Percentiles rank a stretch among this genome's conserved stretches.
Evolutionary conservation across 2,888 invertebrate genomes (phyloP).

Genomic region (Yponomeuta cagnagella): DNA sequence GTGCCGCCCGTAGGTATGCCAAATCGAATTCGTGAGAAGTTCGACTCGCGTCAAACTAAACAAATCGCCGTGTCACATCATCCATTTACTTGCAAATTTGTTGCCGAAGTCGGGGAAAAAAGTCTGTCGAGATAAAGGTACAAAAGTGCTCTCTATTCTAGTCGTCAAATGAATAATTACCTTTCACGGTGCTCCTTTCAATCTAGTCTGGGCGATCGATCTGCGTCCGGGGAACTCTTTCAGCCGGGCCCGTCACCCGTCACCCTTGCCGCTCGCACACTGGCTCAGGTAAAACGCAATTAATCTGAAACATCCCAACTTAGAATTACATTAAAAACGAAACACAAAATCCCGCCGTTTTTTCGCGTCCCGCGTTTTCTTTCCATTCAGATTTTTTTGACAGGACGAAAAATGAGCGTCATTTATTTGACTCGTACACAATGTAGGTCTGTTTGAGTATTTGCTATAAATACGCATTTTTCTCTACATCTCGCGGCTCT

Average conservation of each 20-base stretch:
- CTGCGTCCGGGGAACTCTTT: constrained; percentile 73
- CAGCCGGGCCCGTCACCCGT: constrained; percentile 39
- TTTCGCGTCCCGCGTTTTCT: constrained; percentile 71
- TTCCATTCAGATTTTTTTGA: constrained; percentile 77
- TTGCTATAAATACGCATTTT: constrained; percentile 77
- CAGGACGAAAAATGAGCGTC: constrained; percentile 75
- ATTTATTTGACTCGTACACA: constrained; percentile 77
- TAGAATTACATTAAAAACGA: constrained; percentile 74
- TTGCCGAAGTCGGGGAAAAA: constrained; percentile 69
- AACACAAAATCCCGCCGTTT: constrained; percentile 69
- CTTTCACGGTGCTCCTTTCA: constrained; percentile 74
- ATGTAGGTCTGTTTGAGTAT: constrained; percentile 77
- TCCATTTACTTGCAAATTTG: constrained; percentile 75
- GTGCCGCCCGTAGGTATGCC: constrained; percentile 28
- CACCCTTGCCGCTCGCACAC: not conserved
- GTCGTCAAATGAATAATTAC: constrained; percentile 75
- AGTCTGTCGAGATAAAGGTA: constrained; percentile 65
- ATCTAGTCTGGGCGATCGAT: constrained; percentile 70
- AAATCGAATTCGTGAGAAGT: constrained; percentile 60
- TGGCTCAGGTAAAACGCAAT: constrained; percentile 67
- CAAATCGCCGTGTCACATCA: constrained; percentile 69
- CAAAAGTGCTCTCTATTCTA: constrained; percentile 74
- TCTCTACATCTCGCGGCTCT: constrained; percentile 72
- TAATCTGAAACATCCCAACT: constrained; percentile 75
- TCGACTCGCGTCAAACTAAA: constrained; percentile 50